Evolutionary conservation across 2,888 invertebrate species (phyloP).

Genomic region (Chromoteleia sp.): DNA sequence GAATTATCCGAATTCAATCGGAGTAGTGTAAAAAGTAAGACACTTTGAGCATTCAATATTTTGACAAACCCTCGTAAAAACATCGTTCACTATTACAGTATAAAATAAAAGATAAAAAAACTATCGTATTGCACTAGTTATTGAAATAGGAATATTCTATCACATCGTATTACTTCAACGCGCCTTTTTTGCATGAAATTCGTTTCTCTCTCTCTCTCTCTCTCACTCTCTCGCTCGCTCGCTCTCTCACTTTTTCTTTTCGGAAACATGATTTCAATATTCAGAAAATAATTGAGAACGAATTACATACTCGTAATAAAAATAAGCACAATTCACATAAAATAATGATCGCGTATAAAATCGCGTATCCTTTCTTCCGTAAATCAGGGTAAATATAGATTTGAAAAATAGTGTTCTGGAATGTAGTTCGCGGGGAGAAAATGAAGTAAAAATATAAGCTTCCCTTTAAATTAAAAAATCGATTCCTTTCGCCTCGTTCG

Average conservation of each 20-base stretch:
- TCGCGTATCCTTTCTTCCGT: background rate
- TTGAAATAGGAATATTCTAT: slow-evolving; percentile 37
- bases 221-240: no score
- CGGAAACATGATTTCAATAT: background rate
- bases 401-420: slow-evolving; percentile 11
- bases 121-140: slow-evolving; percentile 27
- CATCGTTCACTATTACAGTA: background rate
- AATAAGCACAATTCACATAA: background rate
- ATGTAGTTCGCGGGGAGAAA: slow-evolving; percentile 1
- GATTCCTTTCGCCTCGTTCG: slow-evolving; percentile 5
- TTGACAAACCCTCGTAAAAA: slow-evolving; percentile 15
- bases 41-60: slow-evolving; percentile 29
- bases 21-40: background rate
- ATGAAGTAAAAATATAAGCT: slow-evolving; percentile 13
- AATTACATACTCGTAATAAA: background rate
- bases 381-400: slow-evolving; percentile 1
- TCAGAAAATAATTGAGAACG: background rate
- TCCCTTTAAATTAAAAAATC: background rate
- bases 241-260: no score
- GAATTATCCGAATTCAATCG: slow-evolving; percentile 20
- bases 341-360: no score
- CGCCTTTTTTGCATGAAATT: background rate
- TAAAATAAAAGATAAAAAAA: slow-evolving; percentile 29
- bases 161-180: slow-evolving; percentile 27
- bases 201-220: no score